These are phyloP conservation scores for Agonopterix alstromeriana DNA, from an alignment of 2,888 invertebrate species.

Conservation along the genomic window DNA sequence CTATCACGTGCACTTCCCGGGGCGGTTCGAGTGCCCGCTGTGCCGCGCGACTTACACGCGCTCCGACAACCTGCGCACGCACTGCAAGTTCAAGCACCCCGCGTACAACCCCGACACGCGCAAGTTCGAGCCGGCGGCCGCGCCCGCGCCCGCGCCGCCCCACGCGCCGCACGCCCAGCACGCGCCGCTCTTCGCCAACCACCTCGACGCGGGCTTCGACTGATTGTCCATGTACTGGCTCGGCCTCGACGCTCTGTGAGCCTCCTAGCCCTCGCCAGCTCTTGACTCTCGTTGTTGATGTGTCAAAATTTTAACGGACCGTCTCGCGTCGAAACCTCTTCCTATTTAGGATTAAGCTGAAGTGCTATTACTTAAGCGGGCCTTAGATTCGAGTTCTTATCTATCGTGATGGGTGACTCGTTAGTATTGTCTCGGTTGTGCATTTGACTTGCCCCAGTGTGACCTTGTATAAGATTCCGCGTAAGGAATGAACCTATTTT, in stretches of 20 bases:
- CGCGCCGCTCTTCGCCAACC: constrained; percentile 72
- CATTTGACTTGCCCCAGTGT: constrained; percentile 72
- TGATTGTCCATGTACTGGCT: constrained; percentile 67
- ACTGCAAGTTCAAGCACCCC: constrained; percentile 95
- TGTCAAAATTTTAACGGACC: constrained; percentile 47
- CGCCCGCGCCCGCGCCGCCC: constrained; percentile 73
- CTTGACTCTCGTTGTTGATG: constrained; percentile 37
- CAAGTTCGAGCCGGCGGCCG: constrained; percentile 86
- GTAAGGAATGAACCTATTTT: constrained; percentile 49
- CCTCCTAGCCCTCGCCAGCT: constrained; percentile 27
- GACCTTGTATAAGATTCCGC: constrained; percentile 55
- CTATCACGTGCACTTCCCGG: constrained; percentile 96
- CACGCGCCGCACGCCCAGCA: constrained; percentile 52
- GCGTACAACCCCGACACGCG: constrained; percentile 90
- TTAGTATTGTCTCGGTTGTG: constrained; percentile 75
- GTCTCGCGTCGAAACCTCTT: constrained; percentile 54
- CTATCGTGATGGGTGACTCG: constrained; percentile 49
- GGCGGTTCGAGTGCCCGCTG: constrained; percentile 93
- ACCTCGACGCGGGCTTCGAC: constrained; percentile 76
- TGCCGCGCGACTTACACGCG: constrained; percentile 94
- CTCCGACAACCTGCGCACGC: constrained; percentile 94
- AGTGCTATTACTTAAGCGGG: constrained; percentile 74
- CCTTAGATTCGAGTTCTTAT: constrained; percentile 36
- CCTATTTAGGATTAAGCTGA: constrained; percentile 71
- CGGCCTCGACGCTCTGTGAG: constrained; percentile 63